These are phyloP conservation scores for Oryctes rhinoceros DNA, from an alignment of 1,140 invertebrate genomes.

Conservation along the genomic window DNA sequence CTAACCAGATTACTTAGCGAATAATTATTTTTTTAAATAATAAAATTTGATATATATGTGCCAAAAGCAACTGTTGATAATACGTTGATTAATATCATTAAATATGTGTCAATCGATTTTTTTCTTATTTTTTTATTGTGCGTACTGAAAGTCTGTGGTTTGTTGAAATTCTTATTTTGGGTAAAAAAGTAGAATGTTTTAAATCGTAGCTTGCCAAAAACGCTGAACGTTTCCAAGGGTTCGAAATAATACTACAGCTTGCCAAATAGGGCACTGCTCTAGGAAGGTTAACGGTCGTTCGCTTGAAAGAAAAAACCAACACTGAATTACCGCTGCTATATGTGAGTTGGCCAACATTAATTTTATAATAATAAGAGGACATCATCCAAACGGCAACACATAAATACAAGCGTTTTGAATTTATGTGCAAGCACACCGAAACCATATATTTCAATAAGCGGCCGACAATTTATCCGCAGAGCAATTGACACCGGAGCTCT, in stretches of 20 bases:
- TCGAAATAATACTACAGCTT: neutral
- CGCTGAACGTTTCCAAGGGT: neutral
- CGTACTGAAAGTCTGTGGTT: too few relatives aligned
- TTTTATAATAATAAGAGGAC: neutral
- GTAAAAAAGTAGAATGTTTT: too few relatives aligned
- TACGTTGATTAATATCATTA: too few relatives aligned
- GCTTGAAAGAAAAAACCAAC: neutral
- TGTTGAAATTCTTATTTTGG: too few relatives aligned
- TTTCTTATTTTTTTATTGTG: too few relatives aligned
- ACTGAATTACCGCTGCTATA: neutral
- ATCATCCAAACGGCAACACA: neutral
- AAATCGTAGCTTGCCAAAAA: too few relatives aligned
- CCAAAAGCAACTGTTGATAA: too few relatives aligned
- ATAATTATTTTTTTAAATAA: too few relatives aligned
- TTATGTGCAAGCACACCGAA: slow-evolving; percentile 12
- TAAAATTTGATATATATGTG: too few relatives aligned
- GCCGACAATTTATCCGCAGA: slow-evolving; percentile 10
- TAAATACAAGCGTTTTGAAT: neutral
- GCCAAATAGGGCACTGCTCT: neutral
- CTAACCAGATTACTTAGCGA: too few relatives aligned
- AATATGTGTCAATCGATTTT: too few relatives aligned
- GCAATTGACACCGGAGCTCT: slow-evolving; percentile 21
- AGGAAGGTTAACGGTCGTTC: neutral
- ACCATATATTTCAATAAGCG: slow-evolving; percentile 23
- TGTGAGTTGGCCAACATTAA: neutral